phyloP scores from a whole-genome alignment of 2,888 invertebrate genomes.

The Sylvicola cinctus region DNA sequence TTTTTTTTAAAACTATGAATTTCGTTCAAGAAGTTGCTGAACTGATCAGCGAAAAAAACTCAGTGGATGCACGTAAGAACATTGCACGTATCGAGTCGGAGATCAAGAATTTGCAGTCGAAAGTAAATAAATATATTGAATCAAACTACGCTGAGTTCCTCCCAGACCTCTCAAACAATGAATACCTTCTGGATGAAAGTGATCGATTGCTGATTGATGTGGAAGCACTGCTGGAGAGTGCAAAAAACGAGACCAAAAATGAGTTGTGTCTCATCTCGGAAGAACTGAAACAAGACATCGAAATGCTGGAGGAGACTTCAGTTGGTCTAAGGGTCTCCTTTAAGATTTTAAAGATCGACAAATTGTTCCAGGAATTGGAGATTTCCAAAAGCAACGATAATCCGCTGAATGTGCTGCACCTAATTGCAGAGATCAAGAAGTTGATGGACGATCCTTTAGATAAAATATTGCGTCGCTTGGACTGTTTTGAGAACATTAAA shows the following conservation, averaged over 20 bases:
- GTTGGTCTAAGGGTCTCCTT: conserved; percentile 28
- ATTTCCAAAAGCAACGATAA: conserved; percentile 15
- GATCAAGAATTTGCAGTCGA: conserved; percentile 18
- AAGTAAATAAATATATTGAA: conserved; percentile 20
- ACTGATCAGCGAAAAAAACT: conserved; percentile 10
- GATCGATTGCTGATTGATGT: conserved; percentile 16
- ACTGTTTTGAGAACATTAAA: conserved; percentile 21
- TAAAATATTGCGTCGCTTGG: conserved; percentile 16
- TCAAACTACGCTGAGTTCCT: conserved; percentile 21
- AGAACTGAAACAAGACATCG: conserved; percentile 34
- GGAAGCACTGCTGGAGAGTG: conserved; percentile 14
- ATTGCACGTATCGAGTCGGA: conserved; percentile 17
- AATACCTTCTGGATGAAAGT: conserved; percentile 18
- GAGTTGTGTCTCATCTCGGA: conserved; percentile 37
- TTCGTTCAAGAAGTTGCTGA: conserved; percentile 11
- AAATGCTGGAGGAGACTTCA: conserved; percentile 32
- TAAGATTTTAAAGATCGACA: conserved; percentile 25
- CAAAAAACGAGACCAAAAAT: conserved; percentile 38
- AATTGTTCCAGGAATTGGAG: conserved; percentile 25
- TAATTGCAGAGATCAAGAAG: conserved; percentile 16
- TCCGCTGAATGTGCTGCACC: conserved; percentile 9
- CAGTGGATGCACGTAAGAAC: conserved; percentile 14
- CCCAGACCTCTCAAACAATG: conserved; percentile 18
- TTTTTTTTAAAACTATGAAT: conserved; percentile 7
- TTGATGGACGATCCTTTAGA: conserved; percentile 16